These are phyloP conservation scores for Myrmecobius fasciatus DNA, from an alignment of 2,113 vertebrate species.

Conservation along the genomic window DNA sequence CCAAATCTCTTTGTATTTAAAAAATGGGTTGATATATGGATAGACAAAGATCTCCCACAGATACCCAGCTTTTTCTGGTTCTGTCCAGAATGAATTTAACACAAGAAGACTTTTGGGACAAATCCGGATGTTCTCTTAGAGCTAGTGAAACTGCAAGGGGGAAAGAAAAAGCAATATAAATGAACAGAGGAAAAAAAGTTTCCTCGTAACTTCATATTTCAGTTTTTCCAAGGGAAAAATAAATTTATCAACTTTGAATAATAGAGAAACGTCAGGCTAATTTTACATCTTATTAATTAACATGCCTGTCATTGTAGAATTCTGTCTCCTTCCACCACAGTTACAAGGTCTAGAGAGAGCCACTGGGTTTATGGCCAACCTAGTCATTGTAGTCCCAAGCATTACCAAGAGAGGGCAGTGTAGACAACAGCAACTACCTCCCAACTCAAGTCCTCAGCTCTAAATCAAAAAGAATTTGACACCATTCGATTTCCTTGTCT, in stretches of 20 bases:
- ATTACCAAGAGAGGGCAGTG: neutral
- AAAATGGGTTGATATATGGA: neutral
- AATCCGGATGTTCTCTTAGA: neutral
- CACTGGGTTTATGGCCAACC: neutral
- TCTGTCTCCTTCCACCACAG: neutral
- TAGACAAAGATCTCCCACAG: neutral
- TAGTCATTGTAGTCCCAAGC: neutral
- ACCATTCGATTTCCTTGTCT: neutral
- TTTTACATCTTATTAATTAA: neutral
- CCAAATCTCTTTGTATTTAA: neutral
- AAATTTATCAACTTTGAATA: neutral
- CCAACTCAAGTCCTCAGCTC: neutral
- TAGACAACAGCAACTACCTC: neutral
- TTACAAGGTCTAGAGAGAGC: neutral
- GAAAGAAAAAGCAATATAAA: neutral
- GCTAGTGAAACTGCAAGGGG: neutral
- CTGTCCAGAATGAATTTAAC: neutral
- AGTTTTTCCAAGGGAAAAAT: neutral
- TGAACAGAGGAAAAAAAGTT: neutral
- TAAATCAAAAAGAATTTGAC: neutral
- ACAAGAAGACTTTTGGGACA: neutral
- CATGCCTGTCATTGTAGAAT: neutral
- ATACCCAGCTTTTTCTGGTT: neutral
- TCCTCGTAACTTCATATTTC: neutral
- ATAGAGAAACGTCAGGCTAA: neutral